phyloP scores from a whole-genome alignment of 2,797 vertebrate genomes.

The Ctenochaetus hawaiiensis region DNA sequence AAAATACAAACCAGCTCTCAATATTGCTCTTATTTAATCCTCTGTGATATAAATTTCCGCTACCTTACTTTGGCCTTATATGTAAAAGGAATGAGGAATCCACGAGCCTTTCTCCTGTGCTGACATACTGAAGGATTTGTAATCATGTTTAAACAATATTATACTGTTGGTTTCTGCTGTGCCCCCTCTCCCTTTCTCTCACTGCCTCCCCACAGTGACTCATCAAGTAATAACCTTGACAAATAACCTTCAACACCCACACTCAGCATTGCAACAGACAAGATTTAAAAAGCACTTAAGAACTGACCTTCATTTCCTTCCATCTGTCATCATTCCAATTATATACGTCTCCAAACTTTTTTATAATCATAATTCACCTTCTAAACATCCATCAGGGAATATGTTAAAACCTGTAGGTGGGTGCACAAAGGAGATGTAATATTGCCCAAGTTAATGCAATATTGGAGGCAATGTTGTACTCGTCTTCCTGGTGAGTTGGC shows the following conservation, averaged over 20 bases:
- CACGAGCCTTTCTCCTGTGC: conserved; percentile 45
- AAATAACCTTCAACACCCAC: conserved; percentile 76
- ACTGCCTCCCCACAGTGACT: conserved; percentile 60
- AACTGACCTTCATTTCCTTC: conserved; percentile 46
- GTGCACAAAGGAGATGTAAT: conserved; percentile 13
- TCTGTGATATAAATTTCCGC: conserved; percentile 30
- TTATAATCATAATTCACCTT: conserved; percentile 49
- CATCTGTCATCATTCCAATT: conserved; percentile 56
- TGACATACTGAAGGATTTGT: conserved; percentile 64
- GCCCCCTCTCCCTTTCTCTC: conserved; percentile 47
- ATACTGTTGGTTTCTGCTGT: conserved; percentile 41
- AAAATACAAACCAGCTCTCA: conserved; percentile 25
- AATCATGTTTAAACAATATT: conserved; percentile 56
- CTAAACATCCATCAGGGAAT: conserved; percentile 28
- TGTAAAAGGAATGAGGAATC: conserved; percentile 34
- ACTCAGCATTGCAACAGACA: conserved; percentile 52
- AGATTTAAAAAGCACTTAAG: conserved; percentile 68
- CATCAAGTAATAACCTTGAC: conserved; percentile 78
- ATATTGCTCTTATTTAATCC: conserved; percentile 21
- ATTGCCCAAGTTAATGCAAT: conserved; percentile 19
- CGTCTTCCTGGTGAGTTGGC: neutral
- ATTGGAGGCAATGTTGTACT: conserved; percentile 16
- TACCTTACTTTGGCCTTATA: conserved; percentile 31
- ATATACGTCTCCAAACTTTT: conserved; percentile 42
- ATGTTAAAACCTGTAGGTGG: conserved; percentile 40